A percentile compares a stretch with the other conserved stretches of the same genome.
These are phyloP conservation scores for Neomonachus schauinslandi DNA, from an alignment of 2,113 vertebrate species.

Conservation along the genomic window DNA sequence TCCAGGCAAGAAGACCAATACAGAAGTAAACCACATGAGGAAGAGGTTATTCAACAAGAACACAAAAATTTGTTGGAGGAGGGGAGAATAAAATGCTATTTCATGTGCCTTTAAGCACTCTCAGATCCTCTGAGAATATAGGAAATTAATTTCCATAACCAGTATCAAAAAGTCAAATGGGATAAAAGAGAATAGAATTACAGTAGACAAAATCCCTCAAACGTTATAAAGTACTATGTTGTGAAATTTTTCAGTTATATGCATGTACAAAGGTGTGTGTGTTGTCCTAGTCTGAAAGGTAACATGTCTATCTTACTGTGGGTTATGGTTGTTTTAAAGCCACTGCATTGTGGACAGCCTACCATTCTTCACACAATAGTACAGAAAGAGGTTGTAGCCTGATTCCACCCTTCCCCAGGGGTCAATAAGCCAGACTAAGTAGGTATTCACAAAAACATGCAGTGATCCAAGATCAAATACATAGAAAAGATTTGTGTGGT, in stretches of 20 bases:
- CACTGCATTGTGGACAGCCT: background rate
- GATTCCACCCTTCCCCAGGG: background rate
- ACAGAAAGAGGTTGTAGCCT: background rate
- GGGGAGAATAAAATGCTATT: background rate
- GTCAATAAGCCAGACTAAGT: background rate
- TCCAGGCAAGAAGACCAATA: background rate
- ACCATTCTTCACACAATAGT: background rate
- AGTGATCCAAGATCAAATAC: background rate
- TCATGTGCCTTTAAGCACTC: background rate
- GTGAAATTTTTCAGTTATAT: background rate
- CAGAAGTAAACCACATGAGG: background rate
- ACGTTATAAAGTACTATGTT: background rate
- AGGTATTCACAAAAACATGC: background rate
- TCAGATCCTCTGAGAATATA: background rate
- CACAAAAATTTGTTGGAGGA: background rate
- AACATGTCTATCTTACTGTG: background rate
- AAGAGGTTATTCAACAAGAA: background rate
- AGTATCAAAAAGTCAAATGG: background rate
- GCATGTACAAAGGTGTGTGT: fast-evolving
- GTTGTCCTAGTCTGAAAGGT: background rate
- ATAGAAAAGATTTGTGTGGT: background rate
- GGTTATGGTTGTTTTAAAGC: background rate
- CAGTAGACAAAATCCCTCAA: background rate
- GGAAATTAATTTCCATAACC: background rate
- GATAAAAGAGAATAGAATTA: background rate